phyloP scores from a whole-genome alignment of 1,140 invertebrate species.

The Drosophila ambigua region DNA sequence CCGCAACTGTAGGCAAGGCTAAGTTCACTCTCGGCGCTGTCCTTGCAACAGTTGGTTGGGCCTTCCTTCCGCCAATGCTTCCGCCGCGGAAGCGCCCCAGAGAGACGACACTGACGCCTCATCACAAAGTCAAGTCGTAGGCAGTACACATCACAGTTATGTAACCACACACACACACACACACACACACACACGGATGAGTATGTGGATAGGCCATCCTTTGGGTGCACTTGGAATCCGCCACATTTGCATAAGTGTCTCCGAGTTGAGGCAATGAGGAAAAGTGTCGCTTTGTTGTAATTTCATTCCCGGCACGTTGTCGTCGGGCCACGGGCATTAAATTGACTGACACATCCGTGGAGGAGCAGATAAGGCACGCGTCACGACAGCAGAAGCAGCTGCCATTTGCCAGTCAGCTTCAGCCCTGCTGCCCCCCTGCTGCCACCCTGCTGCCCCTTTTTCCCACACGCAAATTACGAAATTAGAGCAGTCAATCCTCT shows the following conservation, averaged over 20 bases:
- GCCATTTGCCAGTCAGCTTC: constrained; percentile 57
- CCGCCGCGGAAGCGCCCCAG: no score
- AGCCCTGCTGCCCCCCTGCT: neutral
- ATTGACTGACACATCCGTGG: constrained; percentile 51
- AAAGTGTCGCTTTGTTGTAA: constrained; percentile 59
- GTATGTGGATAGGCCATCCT: neutral
- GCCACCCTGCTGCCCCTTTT: neutral
- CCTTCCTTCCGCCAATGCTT: constrained; percentile 11
- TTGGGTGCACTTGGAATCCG: constrained; percentile 15
- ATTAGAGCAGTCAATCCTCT: constrained; percentile 47
- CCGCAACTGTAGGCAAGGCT: constrained; percentile 50
- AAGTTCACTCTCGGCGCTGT: neutral
- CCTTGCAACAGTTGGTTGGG: constrained; percentile 40
- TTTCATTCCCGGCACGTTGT: constrained; percentile 66
- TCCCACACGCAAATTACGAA: constrained; percentile 49
- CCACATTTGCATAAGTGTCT: constrained; percentile 59
- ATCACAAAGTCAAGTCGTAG: constrained; percentile 49
- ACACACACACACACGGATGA: neutral
- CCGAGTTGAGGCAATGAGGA: constrained; percentile 43
- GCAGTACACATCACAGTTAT: constrained; percentile 16
- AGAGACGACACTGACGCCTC: constrained; percentile 26
- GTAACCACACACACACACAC: no score
- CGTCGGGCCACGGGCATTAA: constrained; percentile 50
- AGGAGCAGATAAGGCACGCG: constrained; percentile 67
- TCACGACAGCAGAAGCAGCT: constrained; percentile 31